phyloP scores from a whole-genome alignment of 2,888 invertebrate genomes.

The Perizoma affinitatum region DNA sequence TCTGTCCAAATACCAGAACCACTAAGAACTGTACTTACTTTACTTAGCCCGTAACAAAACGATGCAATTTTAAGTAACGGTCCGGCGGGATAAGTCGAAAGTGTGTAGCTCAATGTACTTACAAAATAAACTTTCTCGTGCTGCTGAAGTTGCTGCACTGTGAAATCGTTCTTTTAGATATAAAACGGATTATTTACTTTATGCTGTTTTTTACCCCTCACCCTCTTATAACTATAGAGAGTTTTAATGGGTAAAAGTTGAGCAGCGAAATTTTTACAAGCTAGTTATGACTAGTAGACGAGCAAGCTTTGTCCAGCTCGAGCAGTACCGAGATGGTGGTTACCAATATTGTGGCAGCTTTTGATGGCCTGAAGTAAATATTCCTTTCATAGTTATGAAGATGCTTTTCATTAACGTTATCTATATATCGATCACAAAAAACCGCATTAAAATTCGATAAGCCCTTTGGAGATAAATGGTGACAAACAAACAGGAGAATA shows the following conservation, averaged over 20 bases:
- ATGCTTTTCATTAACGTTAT: no score
- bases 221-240: conserved; percentile 21
- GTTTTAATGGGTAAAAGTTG: conserved; percentile 15
- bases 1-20: conserved; percentile 74
- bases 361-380: no score
- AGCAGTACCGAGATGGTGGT: no score
- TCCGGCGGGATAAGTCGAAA: conserved; percentile 60
- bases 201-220: conserved; percentile 18
- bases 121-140: conserved; percentile 38
- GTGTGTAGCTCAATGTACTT: conserved; percentile 52
- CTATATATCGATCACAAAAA: no score
- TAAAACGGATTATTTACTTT: conserved; percentile 35
- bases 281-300: background rate
- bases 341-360: no score
- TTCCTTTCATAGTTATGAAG: no score
- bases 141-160: conserved; percentile 23
- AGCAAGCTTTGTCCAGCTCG: no score
- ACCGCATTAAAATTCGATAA: no score
- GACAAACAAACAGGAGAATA: no score
- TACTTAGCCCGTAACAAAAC: conserved; percentile 74
- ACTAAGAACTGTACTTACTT: conserved; percentile 76
- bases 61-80: conserved; percentile 76
- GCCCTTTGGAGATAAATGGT: no score
- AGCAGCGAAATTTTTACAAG: conserved; percentile 5
- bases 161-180: conserved; percentile 30